Conservation (phyloP, 2,888 invertebrate species). For the Parapristionchus giblindavisi region DNA sequence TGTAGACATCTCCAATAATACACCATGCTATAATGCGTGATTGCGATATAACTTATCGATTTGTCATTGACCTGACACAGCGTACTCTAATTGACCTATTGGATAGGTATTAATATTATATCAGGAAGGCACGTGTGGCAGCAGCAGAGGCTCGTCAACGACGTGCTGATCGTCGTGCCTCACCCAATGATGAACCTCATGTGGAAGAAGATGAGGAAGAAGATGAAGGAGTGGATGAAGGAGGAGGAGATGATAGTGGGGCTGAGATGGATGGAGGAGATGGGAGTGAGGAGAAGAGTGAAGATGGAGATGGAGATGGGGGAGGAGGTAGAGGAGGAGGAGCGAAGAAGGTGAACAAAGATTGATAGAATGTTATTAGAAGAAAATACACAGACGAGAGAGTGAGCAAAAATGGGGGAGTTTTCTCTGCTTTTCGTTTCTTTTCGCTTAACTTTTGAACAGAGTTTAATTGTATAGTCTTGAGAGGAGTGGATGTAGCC, state of each 20-base stretch:
- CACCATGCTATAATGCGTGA: too few species aligned
- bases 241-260: constrained; percentile 66
- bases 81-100: too few species aligned
- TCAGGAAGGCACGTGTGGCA: not conserved
- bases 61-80: too few species aligned
- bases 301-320: constrained; percentile 19
- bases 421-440: too few species aligned
- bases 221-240: constrained; percentile 15
- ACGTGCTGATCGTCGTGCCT: not conserved
- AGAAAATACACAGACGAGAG: not conserved
- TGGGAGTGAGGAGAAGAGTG: not conserved
- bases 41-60: too few species aligned
- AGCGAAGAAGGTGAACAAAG: not conserved
- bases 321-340: constrained; percentile 18
- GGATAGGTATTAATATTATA: not conserved
- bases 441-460: too few species aligned
- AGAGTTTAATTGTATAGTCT: too few species aligned
- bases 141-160: not conserved
- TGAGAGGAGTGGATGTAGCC: too few species aligned
- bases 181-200: not conserved
- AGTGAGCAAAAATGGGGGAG: too few species aligned
- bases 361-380: not conserved
- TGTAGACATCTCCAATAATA: too few species aligned
- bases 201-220: not conserved
- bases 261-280: constrained; percentile 77